Base-by-base conservation (phyloP, 2,888 invertebrate species). In the Troides oblongomaculatus region DNA sequence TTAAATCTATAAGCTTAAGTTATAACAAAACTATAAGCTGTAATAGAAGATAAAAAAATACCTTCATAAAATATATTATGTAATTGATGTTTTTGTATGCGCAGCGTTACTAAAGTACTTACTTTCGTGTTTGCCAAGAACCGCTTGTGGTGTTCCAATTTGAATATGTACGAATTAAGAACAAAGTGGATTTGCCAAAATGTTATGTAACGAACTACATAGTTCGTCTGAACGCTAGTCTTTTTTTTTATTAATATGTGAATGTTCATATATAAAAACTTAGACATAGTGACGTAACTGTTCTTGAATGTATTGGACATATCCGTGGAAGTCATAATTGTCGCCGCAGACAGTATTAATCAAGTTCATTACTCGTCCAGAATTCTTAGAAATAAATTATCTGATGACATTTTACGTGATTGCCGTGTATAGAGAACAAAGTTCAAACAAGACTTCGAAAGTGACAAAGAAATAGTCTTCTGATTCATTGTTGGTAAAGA, bases 121-220 rank as follows among this genome's bases (percentile, higher is more conserved):
- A 60, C 64, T 68, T 69, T 58, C 21, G 56, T 30, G 46, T 53
- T 63, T 68, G 65, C 65, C 62, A 69, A 69, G 57, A 23, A 21
- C 65, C 65, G 57, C 58, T 69, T 64, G 61, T 62, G 25, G 65
- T 58, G 65, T 62, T 62, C 69, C 62, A 65, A 57, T 69, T 69
- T 66, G 57, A 65, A 66, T 69, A 46, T 58, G 23, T 62, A 65
- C 61, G 69, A 58, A 62, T 58, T 62, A 46, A 62, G 65, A 57
- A 21, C 46, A 46, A 69, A 46, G 14, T 30, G 46, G 43, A 46
- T 36, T 57, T 66, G 65, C 65, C 65, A 65, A 65, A 53, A 69
- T 30, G 23, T 66, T 62, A 62, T 62, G 62, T 59, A 66, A 64
- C 71, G 36, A 61, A 46, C 46, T 46, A 12, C 14, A 46, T 14